Evolutionary conservation across 2,113 vertebrate species (phyloP).

Genomic region (Spea bombifrons): DNA sequence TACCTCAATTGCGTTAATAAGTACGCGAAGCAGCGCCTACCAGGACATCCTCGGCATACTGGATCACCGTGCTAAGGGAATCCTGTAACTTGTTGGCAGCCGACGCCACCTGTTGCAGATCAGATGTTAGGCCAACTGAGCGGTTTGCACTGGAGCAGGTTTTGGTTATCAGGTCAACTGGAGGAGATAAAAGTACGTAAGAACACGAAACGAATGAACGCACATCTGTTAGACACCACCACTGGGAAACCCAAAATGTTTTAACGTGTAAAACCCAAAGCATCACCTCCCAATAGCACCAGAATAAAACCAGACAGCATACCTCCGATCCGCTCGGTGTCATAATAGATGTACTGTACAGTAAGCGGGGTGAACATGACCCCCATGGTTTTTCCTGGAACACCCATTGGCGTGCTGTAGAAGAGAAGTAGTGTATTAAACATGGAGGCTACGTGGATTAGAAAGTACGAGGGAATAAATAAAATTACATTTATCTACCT

Average conservation of each 20-base stretch:
- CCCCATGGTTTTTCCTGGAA: slow-evolving; percentile 92
- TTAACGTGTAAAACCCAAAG: too few relatives aligned
- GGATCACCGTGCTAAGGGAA: slow-evolving; percentile 83
- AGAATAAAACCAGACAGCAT: slow-evolving; percentile 45
- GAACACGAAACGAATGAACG: neutral
- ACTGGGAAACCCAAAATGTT: neutral
- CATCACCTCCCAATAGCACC: neutral
- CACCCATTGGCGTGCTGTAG: slow-evolving; percentile 90
- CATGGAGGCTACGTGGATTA: neutral
- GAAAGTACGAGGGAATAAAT: neutral
- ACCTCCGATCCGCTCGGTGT: slow-evolving; percentile 96
- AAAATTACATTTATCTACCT: slow-evolving; percentile 65
- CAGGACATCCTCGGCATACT: slow-evolving; percentile 94
- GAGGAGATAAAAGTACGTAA: neutral
- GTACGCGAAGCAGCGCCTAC: slow-evolving; percentile 64
- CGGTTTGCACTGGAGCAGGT: slow-evolving; percentile 80
- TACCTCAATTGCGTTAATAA: neutral
- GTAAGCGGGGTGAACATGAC: slow-evolving; percentile 96
- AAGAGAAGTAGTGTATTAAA: slow-evolving; percentile 16
- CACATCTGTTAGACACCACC: neutral
- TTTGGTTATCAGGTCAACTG: slow-evolving; percentile 93
- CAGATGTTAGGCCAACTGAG: slow-evolving; percentile 90
- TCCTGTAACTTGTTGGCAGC: slow-evolving; percentile 87
- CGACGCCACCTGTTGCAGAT: slow-evolving; percentile 86
- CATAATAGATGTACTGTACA: slow-evolving; percentile 90